Conservation (phyloP, 2,797 vertebrate species). For the Lepilemur ruficaudatus region DNA sequence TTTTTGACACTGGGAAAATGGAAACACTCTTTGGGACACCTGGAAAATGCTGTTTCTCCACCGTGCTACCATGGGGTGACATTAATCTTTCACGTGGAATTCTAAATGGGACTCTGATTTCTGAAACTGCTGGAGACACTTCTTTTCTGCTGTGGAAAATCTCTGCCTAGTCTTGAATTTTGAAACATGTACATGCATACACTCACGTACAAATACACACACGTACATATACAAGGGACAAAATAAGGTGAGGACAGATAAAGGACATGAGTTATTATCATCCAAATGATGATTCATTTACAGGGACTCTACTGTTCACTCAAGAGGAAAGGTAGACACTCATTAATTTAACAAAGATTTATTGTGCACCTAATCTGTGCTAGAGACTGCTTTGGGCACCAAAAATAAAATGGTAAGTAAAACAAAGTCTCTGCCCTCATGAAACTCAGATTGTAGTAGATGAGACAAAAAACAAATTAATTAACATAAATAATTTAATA, state of each 20-base stretch:
- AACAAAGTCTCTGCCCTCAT: background rate
- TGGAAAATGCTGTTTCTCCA: background rate
- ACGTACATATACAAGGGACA: background rate
- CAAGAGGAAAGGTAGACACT: background rate
- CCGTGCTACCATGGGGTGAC: background rate
- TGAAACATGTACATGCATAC: background rate
- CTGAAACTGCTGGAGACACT: background rate
- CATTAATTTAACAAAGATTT: background rate
- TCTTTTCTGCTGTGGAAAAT: background rate
- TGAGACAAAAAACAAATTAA: background rate
- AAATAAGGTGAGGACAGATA: background rate
- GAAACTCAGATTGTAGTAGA: background rate
- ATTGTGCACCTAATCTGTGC: background rate
- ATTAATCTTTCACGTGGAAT: background rate
- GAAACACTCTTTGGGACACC: background rate
- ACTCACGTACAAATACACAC: background rate
- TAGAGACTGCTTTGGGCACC: too few species aligned
- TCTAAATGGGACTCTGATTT: background rate
- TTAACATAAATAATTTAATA: background rate
- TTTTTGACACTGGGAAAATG: slow-evolving; percentile 72
- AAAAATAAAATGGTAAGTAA: background rate
- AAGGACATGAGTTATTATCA: background rate
- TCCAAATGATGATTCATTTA: background rate
- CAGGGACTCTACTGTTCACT: too few species aligned
- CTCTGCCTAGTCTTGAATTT: background rate